These are phyloP conservation scores for Trichogramma dendrolimi DNA, from an alignment of 2,888 invertebrate genomes.

Conservation along the genomic window DNA sequence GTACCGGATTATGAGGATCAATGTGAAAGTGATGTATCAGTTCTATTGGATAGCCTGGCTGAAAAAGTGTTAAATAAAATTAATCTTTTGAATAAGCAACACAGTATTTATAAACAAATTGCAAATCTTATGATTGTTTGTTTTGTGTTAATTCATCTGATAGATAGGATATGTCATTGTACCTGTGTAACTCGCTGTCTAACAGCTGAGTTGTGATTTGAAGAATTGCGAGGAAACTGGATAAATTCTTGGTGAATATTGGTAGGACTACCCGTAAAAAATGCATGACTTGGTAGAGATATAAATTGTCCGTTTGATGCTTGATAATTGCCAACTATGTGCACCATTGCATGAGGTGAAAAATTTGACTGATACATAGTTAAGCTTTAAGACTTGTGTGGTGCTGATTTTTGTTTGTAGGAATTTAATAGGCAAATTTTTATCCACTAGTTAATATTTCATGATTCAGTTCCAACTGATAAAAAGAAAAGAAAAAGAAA, in stretches of 20 bases:
- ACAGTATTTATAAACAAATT: too few relatives aligned
- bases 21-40: conserved; percentile 43
- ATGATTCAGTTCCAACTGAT: conserved; percentile 19
- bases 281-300: conserved; percentile 36
- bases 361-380: conserved; percentile 49
- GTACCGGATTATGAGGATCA: conserved; percentile 39
- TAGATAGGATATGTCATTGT: conserved; percentile 19
- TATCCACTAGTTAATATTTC: conserved; percentile 13
- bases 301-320: conserved; percentile 40
- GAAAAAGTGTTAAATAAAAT: conserved; percentile 24
- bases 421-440: conserved; percentile 13
- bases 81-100: background rate
- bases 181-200: conserved; percentile 45
- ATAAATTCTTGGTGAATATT: conserved; percentile 39
- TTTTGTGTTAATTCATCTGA: background rate
- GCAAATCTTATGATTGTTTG: too few relatives aligned
- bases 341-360: conserved; percentile 47
- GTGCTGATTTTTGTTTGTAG: conserved; percentile 22
- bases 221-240: conserved; percentile 37
- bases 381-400: conserved; percentile 27
- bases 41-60: conserved; percentile 43
- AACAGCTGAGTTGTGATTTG: conserved; percentile 32
- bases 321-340: conserved; percentile 45
- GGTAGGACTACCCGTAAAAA: conserved; percentile 38
- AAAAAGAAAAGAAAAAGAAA: conserved; percentile 13